These are phyloP conservation scores for Chelonia mydas DNA, from an alignment of 2,797 vertebrate species.

Conservation along the genomic window DNA sequence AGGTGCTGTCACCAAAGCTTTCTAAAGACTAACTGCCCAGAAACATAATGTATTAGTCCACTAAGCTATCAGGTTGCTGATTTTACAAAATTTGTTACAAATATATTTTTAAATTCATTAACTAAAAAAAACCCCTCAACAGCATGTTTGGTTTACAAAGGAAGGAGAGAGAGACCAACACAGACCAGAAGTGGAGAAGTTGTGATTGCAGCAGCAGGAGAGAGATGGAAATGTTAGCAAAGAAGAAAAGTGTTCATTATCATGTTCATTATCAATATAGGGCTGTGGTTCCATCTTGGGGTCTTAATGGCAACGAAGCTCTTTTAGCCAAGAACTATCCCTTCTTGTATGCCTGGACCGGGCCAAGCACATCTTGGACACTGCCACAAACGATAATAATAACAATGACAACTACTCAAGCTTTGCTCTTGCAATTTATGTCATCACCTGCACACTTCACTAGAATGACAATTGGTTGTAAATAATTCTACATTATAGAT, in stretches of 20 bases:
- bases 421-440: not conserved
- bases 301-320: not conserved
- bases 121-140: not conserved
- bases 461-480: not conserved
- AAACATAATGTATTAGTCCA: not conserved
- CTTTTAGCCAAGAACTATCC: not conserved
- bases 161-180: not conserved
- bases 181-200: not conserved
- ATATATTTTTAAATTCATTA: not conserved
- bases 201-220: not conserved
- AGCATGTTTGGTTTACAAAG: not conserved
- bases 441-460: not conserved
- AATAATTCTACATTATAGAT: not conserved
- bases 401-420: not conserved
- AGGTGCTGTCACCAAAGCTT: not conserved
- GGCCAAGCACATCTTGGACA: not conserved
- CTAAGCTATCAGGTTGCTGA: not conserved
- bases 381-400: not conserved
- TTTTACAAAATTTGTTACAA: not conserved
- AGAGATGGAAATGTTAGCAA: not conserved
- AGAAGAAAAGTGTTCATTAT: not conserved
- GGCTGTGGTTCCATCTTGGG: not conserved
- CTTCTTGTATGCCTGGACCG: not conserved
- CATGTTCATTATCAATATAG: not conserved
- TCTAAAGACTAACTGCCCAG: not conserved